Evolutionary conservation across 2,797 vertebrate species (phyloP).

Genomic region (Podarcis lilfordi): DNA sequence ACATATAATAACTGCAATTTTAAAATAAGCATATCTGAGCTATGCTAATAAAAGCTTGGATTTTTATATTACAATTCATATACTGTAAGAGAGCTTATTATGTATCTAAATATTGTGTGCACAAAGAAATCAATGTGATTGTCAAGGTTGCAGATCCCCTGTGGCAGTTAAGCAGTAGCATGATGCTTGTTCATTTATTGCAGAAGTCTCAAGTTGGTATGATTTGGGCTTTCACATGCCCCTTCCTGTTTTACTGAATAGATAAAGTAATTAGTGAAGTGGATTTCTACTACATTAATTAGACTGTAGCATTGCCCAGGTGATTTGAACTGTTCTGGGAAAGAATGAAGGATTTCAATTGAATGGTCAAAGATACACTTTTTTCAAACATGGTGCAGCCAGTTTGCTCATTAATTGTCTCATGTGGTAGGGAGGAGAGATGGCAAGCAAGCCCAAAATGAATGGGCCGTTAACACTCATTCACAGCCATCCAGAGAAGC

Average conservation of each 20-base stretch:
- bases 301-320: neutral
- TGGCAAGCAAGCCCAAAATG: too few species aligned
- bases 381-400: too few species aligned
- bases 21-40: neutral
- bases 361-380: too few species aligned
- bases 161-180: neutral
- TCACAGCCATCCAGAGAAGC: too few species aligned
- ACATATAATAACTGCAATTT: neutral
- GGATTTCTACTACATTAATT: neutral
- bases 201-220: neutral
- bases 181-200: neutral
- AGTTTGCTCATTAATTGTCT: too few species aligned
- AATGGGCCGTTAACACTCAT: too few species aligned
- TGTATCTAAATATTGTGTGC: neutral
- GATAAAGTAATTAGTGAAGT: neutral
- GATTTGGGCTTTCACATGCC: neutral
- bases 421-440: too few species aligned
- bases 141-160: neutral
- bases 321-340: too few species aligned
- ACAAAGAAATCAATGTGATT: neutral
- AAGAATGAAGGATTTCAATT: too few species aligned
- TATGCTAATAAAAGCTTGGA: neutral
- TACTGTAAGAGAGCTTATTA: neutral
- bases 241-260: neutral
- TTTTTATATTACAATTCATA: neutral